Base-by-base conservation (phyloP, 1,140 invertebrate species). In the Goniozus legneri region DNA sequence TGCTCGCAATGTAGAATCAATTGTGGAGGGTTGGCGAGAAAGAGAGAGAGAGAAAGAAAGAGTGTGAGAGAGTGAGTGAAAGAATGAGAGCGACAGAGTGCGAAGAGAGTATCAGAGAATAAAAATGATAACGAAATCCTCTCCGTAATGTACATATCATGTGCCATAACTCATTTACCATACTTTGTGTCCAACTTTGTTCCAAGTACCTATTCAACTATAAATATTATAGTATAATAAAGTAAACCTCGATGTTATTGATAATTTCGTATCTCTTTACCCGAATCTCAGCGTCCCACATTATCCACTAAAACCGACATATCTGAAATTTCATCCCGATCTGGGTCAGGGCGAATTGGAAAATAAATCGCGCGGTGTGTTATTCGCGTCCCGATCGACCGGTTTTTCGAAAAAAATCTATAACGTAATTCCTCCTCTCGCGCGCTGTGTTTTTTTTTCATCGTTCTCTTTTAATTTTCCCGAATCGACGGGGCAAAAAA, bases 241-340 rank as follows among this genome's bases (percentile, higher is more conserved):
- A 76, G 70, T 74, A 67, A 75, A 76, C 72, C 70, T 76, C 63
- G 72, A 76, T 76, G 73, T 76, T 76, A 75, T 75, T 76, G 64
- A 75, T 75, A 74, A 71, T 62, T 56, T 52, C 38, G 39, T 60
- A 44, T n/a, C n/a, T n/a, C n/a, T n/a, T n/a, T n/a, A n/a, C n/a
- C n/a, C n/a, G n/a, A n/a, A n/a, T n/a, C n/a, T n/a, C n/a, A n/a
- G n/a, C n/a, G n/a, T n/a, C n/a, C n/a, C n/a, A n/a, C n/a, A n/a
- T n/a, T n/a, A n/a, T n/a, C n/a, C n/a, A n/a, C n/a, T n/a, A n/a
- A n/a, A n/a, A n/a, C n/a, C n/a, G n/a, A n/a, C n/a, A n/a, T n/a
- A n/a, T n/a, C n/a, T n/a, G n/a, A n/a, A n/a, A n/a, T n/a, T n/a
- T n/a, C n/a, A n/a, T n/a, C n/a, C n/a, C n/a, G n/a, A n/a, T n/a